A percentile compares a stretch with the other conserved stretches of the same genome.
phyloP scores from a whole-genome alignment of 1,140 invertebrate species.

The Steinernema feltiae region DNA sequence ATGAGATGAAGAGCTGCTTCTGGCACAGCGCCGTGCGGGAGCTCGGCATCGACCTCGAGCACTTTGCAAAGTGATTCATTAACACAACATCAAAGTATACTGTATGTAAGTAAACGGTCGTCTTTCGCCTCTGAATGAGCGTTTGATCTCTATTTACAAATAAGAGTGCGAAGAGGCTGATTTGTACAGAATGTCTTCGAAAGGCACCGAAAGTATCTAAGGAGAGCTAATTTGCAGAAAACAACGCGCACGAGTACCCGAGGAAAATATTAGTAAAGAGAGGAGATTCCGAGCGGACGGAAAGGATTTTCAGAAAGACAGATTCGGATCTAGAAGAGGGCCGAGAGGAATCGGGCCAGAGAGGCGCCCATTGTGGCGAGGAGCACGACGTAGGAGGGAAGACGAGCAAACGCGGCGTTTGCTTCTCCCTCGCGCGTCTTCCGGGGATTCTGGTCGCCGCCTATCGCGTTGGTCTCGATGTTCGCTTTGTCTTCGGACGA shows the following conservation, averaged over 20 bases:
- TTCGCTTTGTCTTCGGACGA: constrained; percentile 14
- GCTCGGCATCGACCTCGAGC: not conserved
- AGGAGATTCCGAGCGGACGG: constrained; percentile 7
- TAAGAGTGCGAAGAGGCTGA: not conserved
- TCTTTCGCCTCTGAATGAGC: not conserved
- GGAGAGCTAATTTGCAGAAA: not conserved
- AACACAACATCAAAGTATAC: not conserved
- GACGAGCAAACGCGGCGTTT: constrained; percentile 22
- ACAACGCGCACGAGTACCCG: constrained; percentile 5
- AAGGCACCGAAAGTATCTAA: not conserved
- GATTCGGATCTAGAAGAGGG: constrained; percentile 17
- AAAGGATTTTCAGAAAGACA: not conserved
- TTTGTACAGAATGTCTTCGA: not conserved
- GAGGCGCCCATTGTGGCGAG: constrained; percentile 29
- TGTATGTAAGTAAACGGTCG: not conserved
- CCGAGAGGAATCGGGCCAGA: constrained; percentile 27
- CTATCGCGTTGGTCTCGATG: not conserved
- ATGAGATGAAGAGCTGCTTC: constrained; percentile 53
- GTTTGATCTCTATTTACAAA: constrained; percentile 1
- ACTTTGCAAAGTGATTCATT: constrained; percentile 4
- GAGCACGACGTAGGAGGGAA: constrained; percentile 25
- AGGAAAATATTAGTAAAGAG: not conserved
- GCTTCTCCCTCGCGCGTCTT: constrained; percentile 6
- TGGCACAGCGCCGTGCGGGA: constrained; percentile 29
- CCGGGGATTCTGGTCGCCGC: not conserved